Percentiles rank a stretch among this genome's conserved stretches.
Evolutionary conservation across 2,797 vertebrate genomes (phyloP).

Genomic region (Phoebastria nigripes): DNA sequence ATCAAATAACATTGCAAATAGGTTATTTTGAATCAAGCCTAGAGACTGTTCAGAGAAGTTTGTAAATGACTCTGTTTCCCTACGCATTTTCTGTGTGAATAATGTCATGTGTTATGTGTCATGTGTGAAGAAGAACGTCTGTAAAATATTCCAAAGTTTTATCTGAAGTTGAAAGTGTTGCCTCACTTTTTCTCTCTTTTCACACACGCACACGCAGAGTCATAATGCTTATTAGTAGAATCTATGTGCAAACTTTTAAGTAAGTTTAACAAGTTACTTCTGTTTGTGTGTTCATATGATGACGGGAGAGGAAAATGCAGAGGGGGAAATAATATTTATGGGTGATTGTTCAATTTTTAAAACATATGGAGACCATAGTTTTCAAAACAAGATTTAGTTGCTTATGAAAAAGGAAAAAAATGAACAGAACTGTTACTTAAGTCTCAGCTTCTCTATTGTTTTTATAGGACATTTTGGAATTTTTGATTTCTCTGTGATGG

Average conservation of each 20-base stretch:
- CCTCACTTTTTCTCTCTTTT: background rate
- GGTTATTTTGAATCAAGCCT: background rate
- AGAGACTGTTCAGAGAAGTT: background rate
- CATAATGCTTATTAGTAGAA: background rate
- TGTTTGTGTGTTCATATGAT: background rate
- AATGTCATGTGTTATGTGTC: background rate
- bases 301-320: background rate
- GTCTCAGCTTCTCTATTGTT: background rate
- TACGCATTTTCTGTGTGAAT: background rate
- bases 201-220: background rate
- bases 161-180: background rate
- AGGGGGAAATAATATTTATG: background rate
- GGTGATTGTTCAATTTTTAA: background rate
- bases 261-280: background rate
- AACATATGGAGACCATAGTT: background rate
- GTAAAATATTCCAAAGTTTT: constrained; percentile 24
- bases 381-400: background rate
- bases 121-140: background rate
- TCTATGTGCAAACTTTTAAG: background rate
- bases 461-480: background rate
- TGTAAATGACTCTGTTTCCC: background rate
- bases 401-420: background rate
- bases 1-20: background rate
- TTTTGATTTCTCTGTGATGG: background rate
- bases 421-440: background rate